These are phyloP conservation scores for Phalacrocorax aristotelis DNA, from an alignment of 2,113 vertebrate species.

Conservation along the genomic window DNA sequence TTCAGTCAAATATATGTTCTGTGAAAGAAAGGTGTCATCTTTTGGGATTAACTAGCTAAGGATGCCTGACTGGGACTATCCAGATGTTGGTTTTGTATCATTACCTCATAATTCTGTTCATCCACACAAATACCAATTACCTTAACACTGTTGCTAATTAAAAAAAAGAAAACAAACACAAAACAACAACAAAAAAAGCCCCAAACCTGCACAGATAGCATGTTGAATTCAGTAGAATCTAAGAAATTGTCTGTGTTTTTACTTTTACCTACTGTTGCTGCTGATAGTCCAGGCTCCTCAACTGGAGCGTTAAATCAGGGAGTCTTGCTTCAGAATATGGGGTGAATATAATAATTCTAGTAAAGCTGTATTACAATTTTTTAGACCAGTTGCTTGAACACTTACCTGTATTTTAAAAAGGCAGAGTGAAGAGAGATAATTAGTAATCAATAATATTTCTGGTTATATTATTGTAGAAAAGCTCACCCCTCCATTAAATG, in stretches of 20 bases:
- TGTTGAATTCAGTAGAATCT: not conserved
- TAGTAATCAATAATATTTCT: not conserved
- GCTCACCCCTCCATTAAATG: constrained; percentile 49
- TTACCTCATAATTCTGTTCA: not conserved
- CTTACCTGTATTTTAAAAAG: not conserved
- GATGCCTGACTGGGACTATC: not conserved
- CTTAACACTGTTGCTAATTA: not conserved
- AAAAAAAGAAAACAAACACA: not conserved
- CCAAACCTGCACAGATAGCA: not conserved
- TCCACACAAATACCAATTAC: not conserved
- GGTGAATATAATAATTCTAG: not conserved
- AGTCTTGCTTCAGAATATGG: not conserved
- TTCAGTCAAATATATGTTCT: not conserved
- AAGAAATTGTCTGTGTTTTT: not conserved
- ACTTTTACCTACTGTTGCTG: not conserved
- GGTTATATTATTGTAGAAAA: constrained; percentile 12
- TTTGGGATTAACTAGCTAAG: not conserved
- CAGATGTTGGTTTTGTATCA: not conserved
- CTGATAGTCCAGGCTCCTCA: not conserved
- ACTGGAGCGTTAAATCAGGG: not conserved
- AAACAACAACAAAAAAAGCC: too few species aligned
- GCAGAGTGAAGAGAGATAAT: not conserved
- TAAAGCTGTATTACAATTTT: not conserved
- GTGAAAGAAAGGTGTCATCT: not conserved
- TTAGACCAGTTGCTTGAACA: not conserved